Percentiles rank a stretch among this genome's conserved stretches.
These are phyloP conservation scores for Peribatodes rhomboidaria DNA, from an alignment of 2,888 invertebrate species.

Conservation along the genomic window DNA sequence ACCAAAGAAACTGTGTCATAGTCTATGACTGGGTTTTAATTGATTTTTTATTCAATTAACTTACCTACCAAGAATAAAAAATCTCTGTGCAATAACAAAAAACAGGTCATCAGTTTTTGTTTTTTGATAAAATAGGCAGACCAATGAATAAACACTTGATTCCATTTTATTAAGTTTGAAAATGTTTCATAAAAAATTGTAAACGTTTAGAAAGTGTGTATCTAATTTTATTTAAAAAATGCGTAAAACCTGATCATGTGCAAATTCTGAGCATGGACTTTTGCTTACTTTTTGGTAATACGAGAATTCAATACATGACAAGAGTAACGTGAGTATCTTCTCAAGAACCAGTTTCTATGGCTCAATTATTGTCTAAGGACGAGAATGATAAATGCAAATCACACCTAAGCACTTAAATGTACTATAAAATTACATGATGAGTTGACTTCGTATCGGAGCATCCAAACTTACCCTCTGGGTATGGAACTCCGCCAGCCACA, in stretches of 20 bases:
- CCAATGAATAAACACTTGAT: too few relatives aligned
- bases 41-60: too few relatives aligned
- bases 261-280: neutral
- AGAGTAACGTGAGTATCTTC: neutral
- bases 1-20: too few relatives aligned
- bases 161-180: too few relatives aligned
- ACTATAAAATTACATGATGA: constrained; percentile 6
- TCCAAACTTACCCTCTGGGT: constrained; percentile 19
- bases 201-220: neutral
- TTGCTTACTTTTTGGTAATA: neutral
- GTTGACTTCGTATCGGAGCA: neutral
- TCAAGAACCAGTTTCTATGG: neutral
- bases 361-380: constrained; percentile 1
- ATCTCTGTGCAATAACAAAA: too few relatives aligned
- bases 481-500: constrained; percentile 31
- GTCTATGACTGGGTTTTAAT: too few relatives aligned
- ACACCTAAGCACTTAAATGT: neutral
- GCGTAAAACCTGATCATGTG: neutral
- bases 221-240: neutral
- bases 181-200: too few relatives aligned
- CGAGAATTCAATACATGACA: constrained; percentile 2
- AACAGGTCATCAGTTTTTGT: too few relatives aligned
- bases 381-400: constrained; percentile 6
- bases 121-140: too few relatives aligned
- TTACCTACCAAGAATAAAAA: too few relatives aligned